Evolutionary conservation across 2,113 vertebrate species (phyloP).

Genomic region (Riparia riparia): DNA sequence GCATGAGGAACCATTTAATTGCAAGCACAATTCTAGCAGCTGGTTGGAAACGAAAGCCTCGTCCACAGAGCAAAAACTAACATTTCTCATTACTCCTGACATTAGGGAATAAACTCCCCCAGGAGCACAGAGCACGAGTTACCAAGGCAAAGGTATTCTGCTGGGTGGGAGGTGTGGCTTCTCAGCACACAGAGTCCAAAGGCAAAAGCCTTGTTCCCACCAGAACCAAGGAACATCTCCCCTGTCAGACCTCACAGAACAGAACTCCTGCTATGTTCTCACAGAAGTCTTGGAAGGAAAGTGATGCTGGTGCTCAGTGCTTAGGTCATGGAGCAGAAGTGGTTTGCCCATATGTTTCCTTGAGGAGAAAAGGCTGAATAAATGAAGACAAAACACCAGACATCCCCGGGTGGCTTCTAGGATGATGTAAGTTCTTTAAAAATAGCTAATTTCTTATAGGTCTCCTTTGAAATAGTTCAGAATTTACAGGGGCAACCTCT

Average conservation of each 20-base stretch:
- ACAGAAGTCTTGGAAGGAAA: not conserved
- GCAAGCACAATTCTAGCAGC: not conserved
- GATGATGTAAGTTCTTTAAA: not conserved
- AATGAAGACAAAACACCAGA: constrained; percentile 20
- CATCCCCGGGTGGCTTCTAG: not conserved
- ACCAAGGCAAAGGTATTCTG: not conserved
- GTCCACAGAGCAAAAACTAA: not conserved
- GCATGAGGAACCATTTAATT: constrained; percentile 10
- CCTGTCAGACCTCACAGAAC: not conserved
- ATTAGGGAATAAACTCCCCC: not conserved
- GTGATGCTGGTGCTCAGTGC: not conserved
- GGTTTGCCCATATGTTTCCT: not conserved
- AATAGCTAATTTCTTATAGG: constrained; percentile 35
- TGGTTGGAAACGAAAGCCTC: not conserved
- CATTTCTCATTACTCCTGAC: not conserved
- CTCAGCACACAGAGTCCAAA: fast-evolving
- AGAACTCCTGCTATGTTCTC: not conserved
- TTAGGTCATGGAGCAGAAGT: not conserved
- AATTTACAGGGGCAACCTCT: not conserved
- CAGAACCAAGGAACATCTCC: not conserved
- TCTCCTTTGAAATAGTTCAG: constrained; percentile 21
- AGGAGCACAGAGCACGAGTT: not conserved
- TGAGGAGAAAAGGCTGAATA: not conserved
- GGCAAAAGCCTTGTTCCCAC: not conserved
- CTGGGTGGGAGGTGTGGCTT: not conserved